These are phyloP conservation scores for Aphis gossypii DNA, from an alignment of 1,140 invertebrate species.

Conservation along the genomic window DNA sequence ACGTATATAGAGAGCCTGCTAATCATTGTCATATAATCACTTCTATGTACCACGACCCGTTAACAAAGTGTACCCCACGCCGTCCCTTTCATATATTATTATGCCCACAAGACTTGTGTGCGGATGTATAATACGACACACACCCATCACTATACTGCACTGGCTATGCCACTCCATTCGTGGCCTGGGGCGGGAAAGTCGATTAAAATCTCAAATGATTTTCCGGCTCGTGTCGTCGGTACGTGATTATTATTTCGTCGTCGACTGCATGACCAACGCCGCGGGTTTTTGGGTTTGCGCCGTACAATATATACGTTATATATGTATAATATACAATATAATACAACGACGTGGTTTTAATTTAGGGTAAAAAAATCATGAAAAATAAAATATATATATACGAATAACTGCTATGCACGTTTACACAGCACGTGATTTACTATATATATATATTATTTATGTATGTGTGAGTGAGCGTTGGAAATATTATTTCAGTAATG, in stretches of 20 bases:
- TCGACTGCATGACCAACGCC: background rate
- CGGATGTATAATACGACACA: background rate
- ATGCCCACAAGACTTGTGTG: background rate
- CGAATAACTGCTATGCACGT: background rate
- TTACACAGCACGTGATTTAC: background rate
- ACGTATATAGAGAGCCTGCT: background rate
- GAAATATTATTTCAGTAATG: conserved; percentile 10
- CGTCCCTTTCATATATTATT: background rate
- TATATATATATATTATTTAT: background rate
- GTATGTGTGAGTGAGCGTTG: background rate
- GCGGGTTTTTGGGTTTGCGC: background rate
- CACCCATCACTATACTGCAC: background rate
- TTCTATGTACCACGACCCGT: background rate
- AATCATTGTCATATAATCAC: background rate
- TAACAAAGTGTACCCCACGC: background rate
- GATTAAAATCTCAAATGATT: conserved; percentile 46
- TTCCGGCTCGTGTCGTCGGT: conserved; percentile 12
- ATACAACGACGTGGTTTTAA: background rate
- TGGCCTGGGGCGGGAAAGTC: background rate
- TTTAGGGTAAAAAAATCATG: background rate
- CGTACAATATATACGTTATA: background rate
- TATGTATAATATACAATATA: background rate
- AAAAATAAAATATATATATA: background rate
- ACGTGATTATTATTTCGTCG: background rate
- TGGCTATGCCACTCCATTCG: background rate